A percentile compares a stretch with the other conserved stretches of the same genome.
phyloP scores from a whole-genome alignment of 2,797 vertebrate genomes.

The Harpagifer antarcticus region DNA sequence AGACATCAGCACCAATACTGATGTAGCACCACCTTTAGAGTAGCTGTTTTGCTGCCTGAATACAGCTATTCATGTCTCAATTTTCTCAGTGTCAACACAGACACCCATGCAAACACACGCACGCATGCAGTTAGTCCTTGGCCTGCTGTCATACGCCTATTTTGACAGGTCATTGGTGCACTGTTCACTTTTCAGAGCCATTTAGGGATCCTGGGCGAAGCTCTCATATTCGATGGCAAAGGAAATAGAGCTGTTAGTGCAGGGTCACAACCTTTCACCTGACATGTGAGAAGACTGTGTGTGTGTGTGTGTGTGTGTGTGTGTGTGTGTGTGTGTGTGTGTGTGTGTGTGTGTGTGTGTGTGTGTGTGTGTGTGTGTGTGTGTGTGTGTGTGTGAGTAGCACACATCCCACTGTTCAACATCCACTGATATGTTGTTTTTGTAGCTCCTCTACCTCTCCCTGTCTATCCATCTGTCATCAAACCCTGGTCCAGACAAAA shows the following conservation, averaged over 20 bases:
- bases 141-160: slow-evolving; percentile 35
- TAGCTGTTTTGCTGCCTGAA: slow-evolving; percentile 51
- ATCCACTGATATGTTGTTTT: slow-evolving; percentile 53
- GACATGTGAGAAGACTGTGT: slow-evolving; percentile 66
- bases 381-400: background rate
- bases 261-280: slow-evolving; percentile 67
- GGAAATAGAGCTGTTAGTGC: slow-evolving; percentile 68
- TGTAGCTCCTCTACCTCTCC: slow-evolving; percentile 24
- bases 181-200: slow-evolving; percentile 54
- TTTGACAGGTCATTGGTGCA: slow-evolving; percentile 56
- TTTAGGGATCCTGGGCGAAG: slow-evolving; percentile 38
- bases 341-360: slow-evolving; percentile 29
- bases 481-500: slow-evolving; percentile 2
- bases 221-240: slow-evolving; percentile 50
- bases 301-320: slow-evolving; percentile 14
- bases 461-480: slow-evolving; percentile 33
- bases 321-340: slow-evolving; percentile 26
- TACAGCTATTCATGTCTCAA: slow-evolving; percentile 60
- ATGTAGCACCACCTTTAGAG: slow-evolving; percentile 30
- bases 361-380: background rate
- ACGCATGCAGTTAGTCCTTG: slow-evolving; percentile 33
- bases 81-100: slow-evolving; percentile 65
- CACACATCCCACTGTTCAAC: slow-evolving; percentile 38
- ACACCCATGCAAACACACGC: slow-evolving; percentile 29
- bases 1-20: slow-evolving; percentile 57